Evolutionary conservation across 2,797 vertebrate species (phyloP).

Genomic region (Pangasius macronema): DNA sequence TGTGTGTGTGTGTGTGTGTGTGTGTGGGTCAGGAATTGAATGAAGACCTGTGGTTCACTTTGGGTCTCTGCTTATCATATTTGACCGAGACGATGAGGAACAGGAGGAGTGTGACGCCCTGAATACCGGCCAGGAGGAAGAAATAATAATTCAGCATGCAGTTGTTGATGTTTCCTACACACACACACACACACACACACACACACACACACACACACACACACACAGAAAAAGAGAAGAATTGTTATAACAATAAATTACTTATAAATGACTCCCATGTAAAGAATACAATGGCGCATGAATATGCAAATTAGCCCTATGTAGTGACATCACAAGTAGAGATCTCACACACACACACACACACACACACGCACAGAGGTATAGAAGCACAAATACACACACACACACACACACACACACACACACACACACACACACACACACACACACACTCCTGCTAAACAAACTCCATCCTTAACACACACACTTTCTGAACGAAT

Average conservation of each 20-base stretch:
- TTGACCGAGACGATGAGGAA: constrained; percentile 92
- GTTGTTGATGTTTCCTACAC: constrained; percentile 91
- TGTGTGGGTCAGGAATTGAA: constrained; percentile 63
- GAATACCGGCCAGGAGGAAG: constrained; percentile 93
- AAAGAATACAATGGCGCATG: background rate
- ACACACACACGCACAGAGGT: background rate
- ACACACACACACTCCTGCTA: background rate
- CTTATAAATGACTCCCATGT: too few relatives aligned
- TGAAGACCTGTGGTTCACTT: constrained; percentile 63
- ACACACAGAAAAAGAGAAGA: background rate
- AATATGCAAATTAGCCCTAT: background rate
- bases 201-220: constrained; percentile 4
- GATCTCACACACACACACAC: background rate
- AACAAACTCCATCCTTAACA: background rate
- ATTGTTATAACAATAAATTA: background rate
- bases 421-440: background rate
- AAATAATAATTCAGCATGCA: constrained; percentile 96
- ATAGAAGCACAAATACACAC: background rate
- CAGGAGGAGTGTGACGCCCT: constrained; percentile 88
- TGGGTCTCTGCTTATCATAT: constrained; percentile 83
- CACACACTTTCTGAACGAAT: background rate
- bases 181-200: constrained; percentile 30
- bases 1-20: background rate
- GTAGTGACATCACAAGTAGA: background rate
- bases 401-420: background rate